phyloP scores from a whole-genome alignment of 2,113 vertebrate species.

The Penelope pileata region DNA sequence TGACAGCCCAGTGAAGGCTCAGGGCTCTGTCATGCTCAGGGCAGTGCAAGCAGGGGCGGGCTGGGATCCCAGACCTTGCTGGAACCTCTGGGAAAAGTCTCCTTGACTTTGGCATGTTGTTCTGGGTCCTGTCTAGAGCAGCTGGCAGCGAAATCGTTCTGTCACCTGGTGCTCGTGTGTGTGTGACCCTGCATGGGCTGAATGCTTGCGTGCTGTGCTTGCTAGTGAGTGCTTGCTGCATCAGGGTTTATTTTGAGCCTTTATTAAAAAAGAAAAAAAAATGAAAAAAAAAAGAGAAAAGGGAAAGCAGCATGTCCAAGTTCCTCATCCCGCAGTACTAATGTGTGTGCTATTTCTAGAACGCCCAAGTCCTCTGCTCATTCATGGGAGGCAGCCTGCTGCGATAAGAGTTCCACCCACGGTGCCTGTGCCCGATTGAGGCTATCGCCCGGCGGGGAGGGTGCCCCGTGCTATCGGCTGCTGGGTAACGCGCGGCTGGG shows the following conservation, averaged over 20 bases:
- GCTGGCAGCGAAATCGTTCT: neutral
- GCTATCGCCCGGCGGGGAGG: constrained; percentile 25
- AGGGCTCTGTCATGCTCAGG: neutral
- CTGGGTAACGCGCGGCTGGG: neutral
- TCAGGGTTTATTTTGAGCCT: neutral
- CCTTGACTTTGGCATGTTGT: neutral
- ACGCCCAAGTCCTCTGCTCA: constrained; percentile 26
- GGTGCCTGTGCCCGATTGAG: constrained; percentile 39
- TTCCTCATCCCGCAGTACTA: constrained; percentile 15
- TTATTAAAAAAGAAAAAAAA: neutral
- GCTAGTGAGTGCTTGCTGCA: constrained; percentile 11
- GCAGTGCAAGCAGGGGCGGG: constrained; percentile 26
- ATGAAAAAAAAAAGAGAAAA: neutral
- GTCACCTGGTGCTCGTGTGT: constrained; percentile 31
- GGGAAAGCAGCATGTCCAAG: neutral
- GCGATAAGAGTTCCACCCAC: constrained; percentile 49
- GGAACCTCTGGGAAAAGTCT: neutral
- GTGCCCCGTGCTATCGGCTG: neutral
- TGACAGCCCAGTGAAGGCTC: neutral
- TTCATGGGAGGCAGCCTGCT: constrained; percentile 23
- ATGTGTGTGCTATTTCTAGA: constrained; percentile 2
- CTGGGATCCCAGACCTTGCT: constrained; percentile 12
- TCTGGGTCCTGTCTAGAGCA: constrained; percentile 23
- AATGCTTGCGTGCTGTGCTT: neutral
- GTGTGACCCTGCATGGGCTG: constrained; percentile 6